Base-by-base conservation (phyloP, 1,140 invertebrate genomes). In the Trichonephila clavipes region DNA sequence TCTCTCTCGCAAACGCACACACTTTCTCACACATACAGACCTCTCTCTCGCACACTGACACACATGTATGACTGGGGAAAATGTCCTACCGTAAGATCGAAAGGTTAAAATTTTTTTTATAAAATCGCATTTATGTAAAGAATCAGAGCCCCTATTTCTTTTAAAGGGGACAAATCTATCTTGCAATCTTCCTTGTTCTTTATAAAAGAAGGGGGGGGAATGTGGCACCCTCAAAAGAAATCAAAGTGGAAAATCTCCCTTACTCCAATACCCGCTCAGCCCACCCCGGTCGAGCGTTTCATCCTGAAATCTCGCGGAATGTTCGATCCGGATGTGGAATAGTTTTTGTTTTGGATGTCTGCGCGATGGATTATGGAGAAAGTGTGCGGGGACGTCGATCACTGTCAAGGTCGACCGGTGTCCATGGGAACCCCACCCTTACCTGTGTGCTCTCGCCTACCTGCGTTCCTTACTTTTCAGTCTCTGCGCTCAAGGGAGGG, bases 381-480 rank as follows among this genome's bases (percentile, higher is more conserved):
- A 28, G 18, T 10, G 44, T 28, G 61, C n/a, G 66, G 62, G 51
- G 72, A n/a, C 51, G 51, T 90, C 69, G 69, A 90, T 82, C 89
- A 90, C 72, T 90, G 89, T 90, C 89, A 90, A 90, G 89, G 89
- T 90, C 89, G 89, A 90, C 89, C 58, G 72, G 69, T 40, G 61
- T 21, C 87, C 59, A 34, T 69, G 89, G 69, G 58, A 34, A 64
- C 87, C 61, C 87, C 44, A n/a, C 82, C 51, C 82, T 58, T 59
- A 59, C 51, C 82, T 83, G 40, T 21, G 7, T 19, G 21, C 28
- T 66, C 86, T 62, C 34, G 51, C 51, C 51, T 51, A 51, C 51
- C 51, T 51, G 51, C 51, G 51, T 51, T 51, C 51, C 51, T 51
- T 51, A 51, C 51, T 51, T 51, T 51, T 51, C 51, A 51, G 51